phyloP scores from a whole-genome alignment of 2,113 vertebrate genomes.

The Spermophilus dauricus region DNA sequence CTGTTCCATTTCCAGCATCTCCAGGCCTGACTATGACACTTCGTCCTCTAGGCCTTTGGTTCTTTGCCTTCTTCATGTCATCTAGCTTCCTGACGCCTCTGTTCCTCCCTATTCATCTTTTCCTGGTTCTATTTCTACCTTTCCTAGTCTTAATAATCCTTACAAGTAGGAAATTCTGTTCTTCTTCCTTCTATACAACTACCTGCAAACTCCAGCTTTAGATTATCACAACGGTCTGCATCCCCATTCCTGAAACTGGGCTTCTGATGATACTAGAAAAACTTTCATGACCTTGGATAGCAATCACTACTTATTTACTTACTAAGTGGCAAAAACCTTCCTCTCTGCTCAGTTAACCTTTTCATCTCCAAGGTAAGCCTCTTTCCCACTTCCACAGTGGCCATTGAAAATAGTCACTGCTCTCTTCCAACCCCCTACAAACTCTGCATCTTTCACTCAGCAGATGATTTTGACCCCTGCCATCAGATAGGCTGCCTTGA shows the following conservation, averaged over 20 bases:
- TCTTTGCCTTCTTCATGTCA: background rate
- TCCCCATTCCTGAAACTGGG: background rate
- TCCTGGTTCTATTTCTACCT: background rate
- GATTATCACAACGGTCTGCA: background rate
- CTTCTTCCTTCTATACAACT: background rate
- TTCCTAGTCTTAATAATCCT: background rate
- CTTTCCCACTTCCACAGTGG: background rate
- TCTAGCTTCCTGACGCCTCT: background rate
- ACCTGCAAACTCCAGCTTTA: background rate
- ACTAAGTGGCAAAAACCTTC: background rate
- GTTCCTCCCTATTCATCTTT: background rate
- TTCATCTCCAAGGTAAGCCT: background rate
- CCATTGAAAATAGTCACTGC: background rate
- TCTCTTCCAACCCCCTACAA: background rate
- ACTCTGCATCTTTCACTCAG: background rate
- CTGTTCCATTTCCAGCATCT: background rate
- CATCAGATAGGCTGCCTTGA: background rate
- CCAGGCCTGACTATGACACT: background rate
- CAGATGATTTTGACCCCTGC: background rate
- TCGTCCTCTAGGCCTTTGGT: background rate
- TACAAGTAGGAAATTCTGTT: background rate
- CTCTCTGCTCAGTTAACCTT: background rate
- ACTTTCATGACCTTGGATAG: too few species aligned
- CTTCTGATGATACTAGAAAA: background rate
- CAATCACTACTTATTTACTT: background rate